These are phyloP conservation scores for Sparidentex hasta DNA, from an alignment of 2,797 vertebrate species.

Conservation along the genomic window DNA sequence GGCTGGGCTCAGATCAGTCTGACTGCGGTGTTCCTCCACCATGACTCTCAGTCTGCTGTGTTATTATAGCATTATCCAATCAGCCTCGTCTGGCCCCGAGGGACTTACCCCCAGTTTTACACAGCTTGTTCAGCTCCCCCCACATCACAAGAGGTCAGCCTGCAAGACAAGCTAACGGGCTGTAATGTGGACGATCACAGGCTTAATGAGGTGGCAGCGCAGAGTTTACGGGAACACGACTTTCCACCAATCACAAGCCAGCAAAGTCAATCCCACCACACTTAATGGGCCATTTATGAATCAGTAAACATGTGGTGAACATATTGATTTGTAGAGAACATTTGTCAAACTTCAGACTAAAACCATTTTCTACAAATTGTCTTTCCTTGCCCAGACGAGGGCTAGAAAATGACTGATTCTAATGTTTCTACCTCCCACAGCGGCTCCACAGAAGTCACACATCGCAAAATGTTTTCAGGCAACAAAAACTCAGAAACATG, in stretches of 20 bases:
- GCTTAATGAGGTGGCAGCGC: conserved; percentile 16
- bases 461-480: background rate
- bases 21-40: conserved; percentile 67
- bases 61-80: conserved; percentile 82
- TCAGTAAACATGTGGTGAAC: conserved; percentile 11
- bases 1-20: conserved; percentile 57
- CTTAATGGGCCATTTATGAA: background rate
- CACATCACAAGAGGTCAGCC: conserved; percentile 45
- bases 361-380: conserved; percentile 5
- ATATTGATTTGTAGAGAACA: background rate
- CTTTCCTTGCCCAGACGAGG: background rate
- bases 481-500: background rate
- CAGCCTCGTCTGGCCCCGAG: conserved; percentile 73
- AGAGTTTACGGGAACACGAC: conserved; percentile 41
- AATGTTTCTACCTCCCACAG: background rate
- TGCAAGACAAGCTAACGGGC: conserved; percentile 12
- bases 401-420: background rate
- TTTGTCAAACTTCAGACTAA: conserved; percentile 29
- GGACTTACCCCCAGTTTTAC: conserved; percentile 61
- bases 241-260: conserved; percentile 33
- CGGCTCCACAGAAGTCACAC: background rate
- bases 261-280: background rate
- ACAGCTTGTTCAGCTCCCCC: conserved; percentile 24
- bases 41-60: conserved; percentile 65
- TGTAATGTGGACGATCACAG: conserved; percentile 19